phyloP scores from a whole-genome alignment of 2,888 invertebrate species.

The Dichetophora obliterata region DNA sequence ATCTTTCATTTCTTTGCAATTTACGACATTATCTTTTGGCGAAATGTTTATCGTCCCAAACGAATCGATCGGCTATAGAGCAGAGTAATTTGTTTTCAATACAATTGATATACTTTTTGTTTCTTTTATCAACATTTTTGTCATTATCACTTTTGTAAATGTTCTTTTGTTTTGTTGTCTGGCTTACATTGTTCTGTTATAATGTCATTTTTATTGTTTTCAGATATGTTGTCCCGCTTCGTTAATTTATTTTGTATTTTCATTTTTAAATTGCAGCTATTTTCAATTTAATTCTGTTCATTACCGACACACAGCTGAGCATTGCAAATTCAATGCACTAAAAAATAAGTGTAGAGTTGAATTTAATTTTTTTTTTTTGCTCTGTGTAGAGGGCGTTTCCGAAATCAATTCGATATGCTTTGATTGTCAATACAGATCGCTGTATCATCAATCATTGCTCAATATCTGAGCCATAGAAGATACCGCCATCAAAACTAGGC shows the following conservation, averaged over 20 bases:
- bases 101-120: not conserved
- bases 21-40: slow-evolving; percentile 27
- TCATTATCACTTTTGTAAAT: slow-evolving; percentile 23
- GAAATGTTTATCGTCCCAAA: slow-evolving; percentile 34
- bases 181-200: slow-evolving; percentile 1
- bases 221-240: not conserved
- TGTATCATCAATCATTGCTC: not conserved
- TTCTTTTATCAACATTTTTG: not conserved
- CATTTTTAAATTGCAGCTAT: slow-evolving; percentile 5
- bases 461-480: too few species aligned
- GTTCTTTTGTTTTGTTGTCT: not conserved
- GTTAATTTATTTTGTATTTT: slow-evolving; percentile 20
- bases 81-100: not conserved
- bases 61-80: slow-evolving; percentile 29
- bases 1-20: not conserved
- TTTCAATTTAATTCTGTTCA: not conserved
- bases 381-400: slow-evolving; percentile 47
- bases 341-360: not conserved
- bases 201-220: not conserved
- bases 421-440: not conserved
- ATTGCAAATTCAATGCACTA: not conserved
- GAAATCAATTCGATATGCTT: slow-evolving; percentile 43
- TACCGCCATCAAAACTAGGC: slow-evolving; percentile 17
- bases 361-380: not conserved
- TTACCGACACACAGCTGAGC: slow-evolving; percentile 20